Evolutionary conservation across 2,888 invertebrate genomes (phyloP).

Genomic region (Conistra vaccinii): DNA sequence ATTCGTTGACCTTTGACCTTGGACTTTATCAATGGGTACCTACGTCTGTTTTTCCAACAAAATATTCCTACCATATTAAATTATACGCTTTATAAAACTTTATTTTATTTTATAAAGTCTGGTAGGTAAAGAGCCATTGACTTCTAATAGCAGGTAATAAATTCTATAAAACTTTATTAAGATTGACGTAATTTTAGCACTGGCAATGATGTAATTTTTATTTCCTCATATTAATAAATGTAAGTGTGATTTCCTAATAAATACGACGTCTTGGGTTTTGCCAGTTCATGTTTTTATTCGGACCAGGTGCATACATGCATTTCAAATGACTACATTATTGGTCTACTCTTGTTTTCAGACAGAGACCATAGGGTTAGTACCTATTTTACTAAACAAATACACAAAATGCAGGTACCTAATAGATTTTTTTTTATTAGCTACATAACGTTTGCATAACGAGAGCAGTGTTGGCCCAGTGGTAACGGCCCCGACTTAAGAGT

Average conservation of each 20-base stretch:
- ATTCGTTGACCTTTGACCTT: slow-evolving; percentile 14
- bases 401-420: neutral
- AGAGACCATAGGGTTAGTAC: too few species aligned
- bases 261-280: slow-evolving; percentile 15
- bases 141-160: slow-evolving; percentile 23
- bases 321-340: neutral
- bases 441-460: too few species aligned
- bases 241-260: slow-evolving; percentile 25
- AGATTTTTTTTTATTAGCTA: neutral
- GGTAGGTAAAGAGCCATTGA: slow-evolving; percentile 12
- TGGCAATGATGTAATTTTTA: slow-evolving; percentile 29
- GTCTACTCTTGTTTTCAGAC: neutral
- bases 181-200: slow-evolving; percentile 22
- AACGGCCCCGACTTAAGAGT: too few species aligned
- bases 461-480: too few species aligned
- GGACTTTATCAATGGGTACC: slow-evolving; percentile 9
- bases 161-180: slow-evolving; percentile 17
- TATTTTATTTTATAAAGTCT: neutral
- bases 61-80: slow-evolving; percentile 2
- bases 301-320: neutral
- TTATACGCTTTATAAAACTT: neutral
- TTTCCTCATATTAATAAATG: slow-evolving; percentile 16
- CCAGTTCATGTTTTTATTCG: neutral
- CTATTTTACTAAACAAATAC: too few species aligned
- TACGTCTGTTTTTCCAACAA: slow-evolving; percentile 1